Conservation (phyloP, 2,113 vertebrate genomes). For the Pungitius pungitius region DNA sequence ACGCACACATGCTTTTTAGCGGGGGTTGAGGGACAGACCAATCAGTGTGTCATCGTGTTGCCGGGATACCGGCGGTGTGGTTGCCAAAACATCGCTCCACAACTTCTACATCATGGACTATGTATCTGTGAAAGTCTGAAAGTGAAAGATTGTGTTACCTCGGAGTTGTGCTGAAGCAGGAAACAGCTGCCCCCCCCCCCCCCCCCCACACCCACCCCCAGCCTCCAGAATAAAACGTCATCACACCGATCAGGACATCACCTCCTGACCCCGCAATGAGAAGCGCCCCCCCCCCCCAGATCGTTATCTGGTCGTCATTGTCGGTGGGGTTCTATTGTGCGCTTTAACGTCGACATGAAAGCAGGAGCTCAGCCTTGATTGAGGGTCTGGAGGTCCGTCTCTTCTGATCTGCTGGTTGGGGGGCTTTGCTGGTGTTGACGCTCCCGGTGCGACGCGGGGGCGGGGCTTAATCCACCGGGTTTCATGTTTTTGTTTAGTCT, state of each 20-base stretch:
- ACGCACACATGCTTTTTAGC: slow-evolving; percentile 78
- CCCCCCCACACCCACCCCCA: too few relatives aligned
- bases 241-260: slow-evolving; percentile 22
- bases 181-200: slow-evolving; percentile 69
- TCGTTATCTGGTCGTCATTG: too few relatives aligned
- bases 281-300: too few relatives aligned
- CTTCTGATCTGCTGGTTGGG: slow-evolving; percentile 62
- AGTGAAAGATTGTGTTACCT: slow-evolving; percentile 89
- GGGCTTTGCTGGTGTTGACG: slow-evolving; percentile 70
- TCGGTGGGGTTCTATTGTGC: too few relatives aligned
- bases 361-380: slow-evolving; percentile 62
- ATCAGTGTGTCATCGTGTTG: slow-evolving; percentile 81
- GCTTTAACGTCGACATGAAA: too few relatives aligned
- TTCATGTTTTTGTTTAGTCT: slow-evolving; percentile 51
- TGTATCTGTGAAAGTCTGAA: slow-evolving; percentile 94
- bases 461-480: slow-evolving; percentile 41
- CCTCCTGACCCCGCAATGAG: background rate
- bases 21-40: slow-evolving; percentile 81
- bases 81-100: slow-evolving; percentile 86
- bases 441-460: slow-evolving; percentile 43
- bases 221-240: slow-evolving; percentile 81
- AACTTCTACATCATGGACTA: slow-evolving; percentile 95
- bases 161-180: slow-evolving; percentile 85
- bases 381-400: slow-evolving; percentile 61
- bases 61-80: slow-evolving; percentile 78